Base-by-base conservation (phyloP, 1,140 invertebrate species). In the Listronotus bonariensis region DNA sequence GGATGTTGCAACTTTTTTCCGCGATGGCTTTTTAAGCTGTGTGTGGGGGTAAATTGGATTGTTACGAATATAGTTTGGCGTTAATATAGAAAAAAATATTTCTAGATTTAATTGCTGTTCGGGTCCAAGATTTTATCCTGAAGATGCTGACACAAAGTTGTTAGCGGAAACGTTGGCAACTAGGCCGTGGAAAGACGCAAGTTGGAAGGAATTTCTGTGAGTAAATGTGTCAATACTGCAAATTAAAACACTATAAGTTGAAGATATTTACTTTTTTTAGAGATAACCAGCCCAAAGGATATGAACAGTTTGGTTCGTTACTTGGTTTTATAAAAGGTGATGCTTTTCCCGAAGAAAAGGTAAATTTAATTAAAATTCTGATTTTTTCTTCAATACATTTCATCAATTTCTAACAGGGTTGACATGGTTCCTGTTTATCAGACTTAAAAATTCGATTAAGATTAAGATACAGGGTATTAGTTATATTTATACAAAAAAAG, bases 191-290 rank as follows among this genome's bases (percentile, higher is more conserved):
- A 63, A 65, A 38, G 73, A 76, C 46, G 69, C 71, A 15, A 62
- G 67, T 43, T 77, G 76, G 76, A 61, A 73, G 12, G 32, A 70
- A 9, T 54, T 75, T 40, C 45, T 77, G 76, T 76, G 60, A 69
- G 68, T 66, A 49, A 32, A 26, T n/a, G n/a, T n/a, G n/a, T n/a
- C n/a, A n/a, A n/a, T n/a, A n/a, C n/a, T n/a, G n/a, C n/a, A 26
- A 26, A 26, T 26, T 26, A 26, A 26, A 26, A n/a, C n/a, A n/a
- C 20, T 26, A 1, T 26, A 26, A 26, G 5, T 3, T 5, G 20
- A 26, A n/a, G 20, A 3, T 26, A 26, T 26, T 26, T 26, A 52
- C 40, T 14, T 57, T 52, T 65, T 59, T 12, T 36, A 71, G 66
- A 4, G 14, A n/a, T 32, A n/a, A 48, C 40, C 58, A 68, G 61